These are phyloP conservation scores for Parthenolecanium corni DNA, from an alignment of 2,888 invertebrate species.

Conservation along the genomic window DNA sequence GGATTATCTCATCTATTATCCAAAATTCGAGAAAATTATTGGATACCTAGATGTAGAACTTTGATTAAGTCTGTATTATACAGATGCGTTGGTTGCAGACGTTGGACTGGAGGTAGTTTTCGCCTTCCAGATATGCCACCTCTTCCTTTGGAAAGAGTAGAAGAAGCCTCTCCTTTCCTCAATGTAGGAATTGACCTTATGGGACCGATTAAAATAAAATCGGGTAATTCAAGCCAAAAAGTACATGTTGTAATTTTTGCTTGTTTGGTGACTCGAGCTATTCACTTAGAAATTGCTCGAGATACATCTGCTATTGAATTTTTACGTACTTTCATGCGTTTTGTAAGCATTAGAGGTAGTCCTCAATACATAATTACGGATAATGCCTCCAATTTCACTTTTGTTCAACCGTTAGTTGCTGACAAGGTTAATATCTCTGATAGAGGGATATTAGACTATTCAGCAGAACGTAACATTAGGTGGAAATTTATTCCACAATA, in stretches of 20 bases:
- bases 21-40: neutral
- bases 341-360: neutral
- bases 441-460: neutral
- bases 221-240: neutral
- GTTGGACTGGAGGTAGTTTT: conserved; percentile 4
- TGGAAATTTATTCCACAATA: conserved; percentile 6
- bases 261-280: conserved; percentile 2
- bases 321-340: neutral
- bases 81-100: neutral
- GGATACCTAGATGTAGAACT: neutral
- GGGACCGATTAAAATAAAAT: neutral
- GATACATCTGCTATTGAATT: neutral
- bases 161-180: neutral
- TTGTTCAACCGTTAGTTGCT: neutral
- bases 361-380: neutral
- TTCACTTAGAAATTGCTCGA: neutral
- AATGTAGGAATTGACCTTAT: neutral
- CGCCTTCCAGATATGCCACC: neutral
- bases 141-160: too few relatives aligned
- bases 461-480: neutral
- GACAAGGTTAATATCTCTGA: neutral
- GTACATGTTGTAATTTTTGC: neutral
- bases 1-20: neutral
- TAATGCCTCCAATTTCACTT: conserved; percentile 2
- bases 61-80: neutral